Base-by-base conservation (phyloP, 2,113 vertebrate genomes). In the Hymenochirus boettgeri region DNA sequence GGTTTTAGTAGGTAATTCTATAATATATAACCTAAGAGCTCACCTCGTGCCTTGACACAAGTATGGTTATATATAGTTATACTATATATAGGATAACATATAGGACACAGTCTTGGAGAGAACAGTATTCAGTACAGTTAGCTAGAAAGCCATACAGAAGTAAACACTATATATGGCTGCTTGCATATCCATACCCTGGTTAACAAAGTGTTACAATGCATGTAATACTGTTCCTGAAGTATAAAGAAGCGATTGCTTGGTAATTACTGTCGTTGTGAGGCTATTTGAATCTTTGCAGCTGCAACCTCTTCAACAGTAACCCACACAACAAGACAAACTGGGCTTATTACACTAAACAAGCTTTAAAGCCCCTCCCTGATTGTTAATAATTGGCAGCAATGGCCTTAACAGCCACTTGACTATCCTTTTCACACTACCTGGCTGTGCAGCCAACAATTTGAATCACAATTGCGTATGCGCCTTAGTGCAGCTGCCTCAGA, bases 391-490 rank as follows among this genome's bases (percentile, higher is more conserved):
- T 97, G 92, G 87, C 86, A 87, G 90, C 89, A 85, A 88, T 87
- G 93, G 92, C 90, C 87, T 92, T 92, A 93, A 92, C 93, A 91
- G 93, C 92, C 93, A 93, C 94, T 96, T 92, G 88, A 95, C 85
- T 81, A 88, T 82, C 86, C 90, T 86, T 88, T 87, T 85, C 83
- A 83, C 89, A 88, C 88, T 96, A 97, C 96, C 95, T 98, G 94
- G 88, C 87, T 85, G 86, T 86, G 82, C 78, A 85, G 88, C 84
- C 84, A 82, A 85, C 89, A 91, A 90, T 92, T 91, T 89, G 88
- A 92, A 91, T 91, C 85, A 82, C 88, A 88, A 88, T 87, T 87
- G 85, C 84, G 75, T 81, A 80, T 83, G 81, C 82, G 73, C 79
- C 78, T 79, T 77, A 73, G 73, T 48, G 79, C 93, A 96, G 94